Percentiles rank a stretch among this genome's conserved stretches.
Evolutionary conservation across 2,113 vertebrate species (phyloP).

Genomic region (Passer domesticus): DNA sequence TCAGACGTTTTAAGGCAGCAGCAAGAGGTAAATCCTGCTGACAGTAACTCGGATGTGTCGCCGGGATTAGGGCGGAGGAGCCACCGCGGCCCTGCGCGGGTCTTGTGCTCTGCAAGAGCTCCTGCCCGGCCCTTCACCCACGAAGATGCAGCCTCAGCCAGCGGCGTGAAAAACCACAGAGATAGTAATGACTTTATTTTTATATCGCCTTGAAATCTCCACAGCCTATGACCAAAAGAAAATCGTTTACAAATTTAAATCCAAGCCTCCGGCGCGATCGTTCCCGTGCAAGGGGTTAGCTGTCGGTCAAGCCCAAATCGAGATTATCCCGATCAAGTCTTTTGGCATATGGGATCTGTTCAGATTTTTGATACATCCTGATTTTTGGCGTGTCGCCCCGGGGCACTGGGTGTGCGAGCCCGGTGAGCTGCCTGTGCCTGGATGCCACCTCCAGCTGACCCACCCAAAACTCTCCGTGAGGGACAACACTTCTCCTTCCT

Average conservation of each 20-base stretch:
- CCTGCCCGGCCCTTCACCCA: neutral
- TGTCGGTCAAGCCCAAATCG: neutral
- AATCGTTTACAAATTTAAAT: neutral
- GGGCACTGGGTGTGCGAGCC: neutral
- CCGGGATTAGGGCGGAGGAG: neutral
- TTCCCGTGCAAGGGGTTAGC: neutral
- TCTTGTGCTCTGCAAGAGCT: neutral
- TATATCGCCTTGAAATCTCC: neutral
- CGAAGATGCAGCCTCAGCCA: neutral
- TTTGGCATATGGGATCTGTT: neutral
- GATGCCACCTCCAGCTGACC: neutral
- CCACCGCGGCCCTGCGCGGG: neutral
- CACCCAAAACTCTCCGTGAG: neutral
- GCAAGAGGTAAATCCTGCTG: neutral
- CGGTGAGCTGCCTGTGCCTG: too few species aligned
- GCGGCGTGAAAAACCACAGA: neutral
- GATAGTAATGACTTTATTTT: neutral
- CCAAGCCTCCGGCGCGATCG: neutral
- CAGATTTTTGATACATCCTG: neutral
- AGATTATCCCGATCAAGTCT: neutral
- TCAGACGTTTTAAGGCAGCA: neutral
- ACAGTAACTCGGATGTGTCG: accelerated
- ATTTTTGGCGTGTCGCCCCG: neutral
- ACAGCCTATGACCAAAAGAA: neutral
- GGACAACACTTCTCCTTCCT: too few species aligned